Evolutionary conservation across 2,797 vertebrate species (phyloP).

Genomic region (Anas acuta): DNA sequence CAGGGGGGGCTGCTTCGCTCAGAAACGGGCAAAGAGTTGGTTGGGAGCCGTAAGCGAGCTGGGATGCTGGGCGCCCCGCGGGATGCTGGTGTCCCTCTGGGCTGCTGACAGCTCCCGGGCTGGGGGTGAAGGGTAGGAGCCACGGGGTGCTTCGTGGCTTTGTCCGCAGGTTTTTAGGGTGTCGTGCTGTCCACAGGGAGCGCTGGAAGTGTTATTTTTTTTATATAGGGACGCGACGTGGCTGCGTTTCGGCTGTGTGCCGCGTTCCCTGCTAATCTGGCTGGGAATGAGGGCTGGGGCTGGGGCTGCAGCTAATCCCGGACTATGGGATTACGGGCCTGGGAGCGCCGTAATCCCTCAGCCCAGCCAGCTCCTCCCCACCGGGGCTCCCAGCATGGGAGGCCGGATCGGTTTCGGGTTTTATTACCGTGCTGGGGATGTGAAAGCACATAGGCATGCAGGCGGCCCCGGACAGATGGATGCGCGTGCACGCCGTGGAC

Average conservation of each 20-base stretch:
- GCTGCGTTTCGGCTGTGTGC: neutral
- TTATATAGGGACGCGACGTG: neutral
- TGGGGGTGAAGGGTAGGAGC: too few relatives aligned
- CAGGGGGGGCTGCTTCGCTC: too few relatives aligned
- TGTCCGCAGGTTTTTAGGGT: neutral
- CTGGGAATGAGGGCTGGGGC: neutral
- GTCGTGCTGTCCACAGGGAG: neutral
- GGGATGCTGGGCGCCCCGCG: too few relatives aligned
- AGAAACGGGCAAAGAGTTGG: too few relatives aligned
- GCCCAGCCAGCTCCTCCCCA: neutral
- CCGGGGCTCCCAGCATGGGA: neutral
- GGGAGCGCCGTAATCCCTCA: neutral
- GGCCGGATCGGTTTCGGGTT: neutral
- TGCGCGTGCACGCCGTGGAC: neutral
- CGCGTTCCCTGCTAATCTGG: neutral
- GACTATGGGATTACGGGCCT: neutral
- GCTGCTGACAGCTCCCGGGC: too few relatives aligned
- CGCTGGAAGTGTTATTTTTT: neutral
- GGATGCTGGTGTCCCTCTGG: too few relatives aligned
- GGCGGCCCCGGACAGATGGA: neutral
- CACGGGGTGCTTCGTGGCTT: neutral
- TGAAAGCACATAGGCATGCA: neutral
- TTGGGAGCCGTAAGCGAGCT: too few relatives aligned
- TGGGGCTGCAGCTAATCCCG: slow-evolving; percentile 6
- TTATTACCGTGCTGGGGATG: neutral